phyloP scores from a whole-genome alignment of 2,797 vertebrate species.

The Sebastes paucispinis region DNA sequence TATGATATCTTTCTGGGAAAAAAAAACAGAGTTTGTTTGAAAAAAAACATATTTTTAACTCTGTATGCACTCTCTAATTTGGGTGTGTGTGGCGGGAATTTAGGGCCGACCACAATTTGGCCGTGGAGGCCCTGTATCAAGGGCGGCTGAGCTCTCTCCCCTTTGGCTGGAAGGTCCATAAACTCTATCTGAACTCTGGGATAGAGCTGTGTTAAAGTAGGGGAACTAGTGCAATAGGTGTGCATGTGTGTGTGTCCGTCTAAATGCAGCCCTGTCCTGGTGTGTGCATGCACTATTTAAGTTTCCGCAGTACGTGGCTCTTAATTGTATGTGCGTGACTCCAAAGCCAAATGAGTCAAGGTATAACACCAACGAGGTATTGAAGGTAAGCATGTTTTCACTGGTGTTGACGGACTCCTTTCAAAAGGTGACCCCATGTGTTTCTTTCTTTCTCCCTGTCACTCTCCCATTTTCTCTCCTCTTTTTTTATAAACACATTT shows the following conservation, averaged over 20 bases:
- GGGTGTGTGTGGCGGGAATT: slow-evolving; percentile 73
- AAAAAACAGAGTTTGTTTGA: slow-evolving; percentile 49
- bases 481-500: slow-evolving; percentile 8
- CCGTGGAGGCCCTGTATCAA: slow-evolving; percentile 66
- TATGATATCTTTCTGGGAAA: slow-evolving; percentile 66
- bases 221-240: slow-evolving; percentile 9
- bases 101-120: slow-evolving; percentile 70
- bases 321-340: slow-evolving; percentile 25
- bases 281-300: slow-evolving; percentile 45
- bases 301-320: slow-evolving; percentile 21
- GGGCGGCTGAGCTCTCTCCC: slow-evolving; percentile 60
- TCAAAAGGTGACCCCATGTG: slow-evolving; percentile 21
- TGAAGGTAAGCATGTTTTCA: slow-evolving; percentile 38
- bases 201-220: slow-evolving; percentile 19
- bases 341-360: slow-evolving; percentile 24
- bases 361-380: slow-evolving; percentile 6
- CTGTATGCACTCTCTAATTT: slow-evolving; percentile 78
- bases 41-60: slow-evolving; percentile 74
- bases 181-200: slow-evolving; percentile 71
- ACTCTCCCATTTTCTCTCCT: slow-evolving; percentile 5
- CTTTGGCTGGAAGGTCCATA: slow-evolving; percentile 51
- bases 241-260: slow-evolving; percentile 7
- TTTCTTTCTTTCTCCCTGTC: slow-evolving; percentile 8
- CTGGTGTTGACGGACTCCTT: slow-evolving; percentile 15
- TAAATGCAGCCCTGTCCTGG: slow-evolving; percentile 19